phyloP scores from a whole-genome alignment of 2,113 vertebrate genomes.

The Zapus hudsonius region DNA sequence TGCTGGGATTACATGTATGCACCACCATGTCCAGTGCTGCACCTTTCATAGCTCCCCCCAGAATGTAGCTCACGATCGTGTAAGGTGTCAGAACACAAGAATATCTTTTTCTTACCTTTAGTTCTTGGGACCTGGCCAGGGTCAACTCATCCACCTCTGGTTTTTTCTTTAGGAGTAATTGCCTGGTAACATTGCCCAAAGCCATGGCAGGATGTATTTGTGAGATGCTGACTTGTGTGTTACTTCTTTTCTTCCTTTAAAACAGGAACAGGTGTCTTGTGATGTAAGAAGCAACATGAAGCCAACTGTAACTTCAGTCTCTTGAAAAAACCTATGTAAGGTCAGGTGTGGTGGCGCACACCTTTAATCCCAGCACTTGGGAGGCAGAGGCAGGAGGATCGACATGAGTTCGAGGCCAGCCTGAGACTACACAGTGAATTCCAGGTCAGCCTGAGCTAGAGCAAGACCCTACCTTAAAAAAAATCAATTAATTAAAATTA shows the following conservation, averaged over 20 bases:
- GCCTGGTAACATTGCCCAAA: background rate
- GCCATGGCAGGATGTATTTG: background rate
- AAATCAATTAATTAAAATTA: too few relatives aligned
- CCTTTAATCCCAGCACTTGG: too few relatives aligned
- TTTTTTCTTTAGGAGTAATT: background rate
- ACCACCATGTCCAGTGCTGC: background rate
- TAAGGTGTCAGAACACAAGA: background rate
- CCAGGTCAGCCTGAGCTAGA: background rate
- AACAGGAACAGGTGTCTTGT: conserved; percentile 9
- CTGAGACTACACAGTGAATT: too few relatives aligned
- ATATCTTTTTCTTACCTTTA: background rate
- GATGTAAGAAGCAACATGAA: background rate
- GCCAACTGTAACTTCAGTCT: background rate
- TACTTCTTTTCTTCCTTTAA: conserved; percentile 25
- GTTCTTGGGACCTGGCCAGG: background rate
- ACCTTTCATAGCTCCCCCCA: background rate
- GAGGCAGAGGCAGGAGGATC: too few relatives aligned
- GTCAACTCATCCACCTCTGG: background rate
- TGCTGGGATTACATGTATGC: background rate
- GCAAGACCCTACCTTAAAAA: too few relatives aligned
- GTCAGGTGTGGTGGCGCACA: too few relatives aligned
- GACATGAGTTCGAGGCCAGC: too few relatives aligned
- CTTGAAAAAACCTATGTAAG: too few relatives aligned
- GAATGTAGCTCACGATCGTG: background rate
- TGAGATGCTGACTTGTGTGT: conserved; percentile 9